A percentile compares a stretch with the other conserved stretches of the same genome.
Evolutionary conservation across 2,113 vertebrate genomes (phyloP).

Genomic region (Ardeotis arabs): DNA sequence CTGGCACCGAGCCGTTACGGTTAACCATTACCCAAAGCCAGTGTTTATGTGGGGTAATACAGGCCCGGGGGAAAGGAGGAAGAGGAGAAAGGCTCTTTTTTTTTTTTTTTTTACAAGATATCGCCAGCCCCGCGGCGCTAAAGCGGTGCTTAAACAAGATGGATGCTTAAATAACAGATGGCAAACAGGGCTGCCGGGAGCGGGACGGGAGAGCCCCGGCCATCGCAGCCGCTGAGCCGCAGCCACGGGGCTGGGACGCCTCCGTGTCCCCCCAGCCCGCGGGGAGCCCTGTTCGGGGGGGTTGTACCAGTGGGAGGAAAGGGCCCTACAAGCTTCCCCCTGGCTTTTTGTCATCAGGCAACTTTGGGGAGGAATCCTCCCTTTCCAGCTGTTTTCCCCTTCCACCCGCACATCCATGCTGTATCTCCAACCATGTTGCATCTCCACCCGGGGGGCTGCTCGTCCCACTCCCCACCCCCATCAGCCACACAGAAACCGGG

Average conservation of each 20-base stretch:
- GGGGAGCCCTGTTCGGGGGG: too few species aligned
- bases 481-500: accelerated
- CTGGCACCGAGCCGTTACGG: constrained; percentile 39
- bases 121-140: background rate
- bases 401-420: accelerated
- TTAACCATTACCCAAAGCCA: constrained; percentile 62
- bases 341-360: background rate
- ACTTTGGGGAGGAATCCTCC: background rate
- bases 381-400: background rate
- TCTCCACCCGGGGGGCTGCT: background rate
- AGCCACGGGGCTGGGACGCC: accelerated
- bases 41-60: constrained; percentile 68
- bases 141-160: constrained; percentile 31
- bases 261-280: accelerated
- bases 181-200: background rate
- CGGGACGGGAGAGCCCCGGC: background rate
- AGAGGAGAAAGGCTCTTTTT: background rate
- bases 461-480: background rate
- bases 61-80: constrained; percentile 29
- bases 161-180: background rate
- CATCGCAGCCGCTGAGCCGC: accelerated
- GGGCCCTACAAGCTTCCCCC: background rate
- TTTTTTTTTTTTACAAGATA: background rate
- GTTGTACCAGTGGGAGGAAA: background rate
- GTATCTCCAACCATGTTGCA: accelerated